A percentile compares a stretch with the other conserved stretches of the same genome.
Evolutionary conservation across 2,113 vertebrate genomes (phyloP).

Genomic region (Paraplagusia blochii): DNA sequence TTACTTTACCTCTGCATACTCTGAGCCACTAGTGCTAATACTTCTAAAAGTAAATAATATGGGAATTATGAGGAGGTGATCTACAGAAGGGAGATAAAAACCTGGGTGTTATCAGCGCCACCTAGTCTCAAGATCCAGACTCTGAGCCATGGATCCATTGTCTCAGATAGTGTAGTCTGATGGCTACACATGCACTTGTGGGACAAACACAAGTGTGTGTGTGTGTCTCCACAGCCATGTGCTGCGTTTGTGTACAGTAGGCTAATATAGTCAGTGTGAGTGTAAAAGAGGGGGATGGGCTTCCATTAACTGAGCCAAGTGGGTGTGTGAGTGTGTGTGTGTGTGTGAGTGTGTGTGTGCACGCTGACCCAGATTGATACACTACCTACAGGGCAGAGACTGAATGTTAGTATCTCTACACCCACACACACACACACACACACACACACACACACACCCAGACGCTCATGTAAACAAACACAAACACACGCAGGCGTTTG

Average conservation of each 20-base stretch:
- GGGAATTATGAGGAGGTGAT: conserved; percentile 55
- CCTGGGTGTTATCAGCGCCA: conserved; percentile 28
- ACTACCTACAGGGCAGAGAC: conserved; percentile 37
- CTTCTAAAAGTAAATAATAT: too few species aligned
- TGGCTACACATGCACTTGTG: conserved; percentile 14
- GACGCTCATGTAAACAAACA: background rate
- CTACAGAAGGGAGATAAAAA: conserved; percentile 57
- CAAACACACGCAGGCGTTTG: background rate
- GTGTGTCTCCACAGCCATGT: conserved; percentile 36
- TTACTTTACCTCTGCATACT: too few species aligned
- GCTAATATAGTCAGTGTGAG: conserved; percentile 57
- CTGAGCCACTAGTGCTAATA: too few species aligned
- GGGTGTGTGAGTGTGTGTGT: conserved; percentile 28
- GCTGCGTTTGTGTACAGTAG: conserved; percentile 51
- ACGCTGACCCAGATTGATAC: conserved; percentile 65
- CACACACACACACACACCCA: background rate
- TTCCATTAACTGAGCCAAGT: conserved; percentile 38
- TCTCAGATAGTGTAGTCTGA: conserved; percentile 34
- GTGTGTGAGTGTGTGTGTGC: conserved; percentile 24
- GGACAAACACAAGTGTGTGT: conserved; percentile 35
- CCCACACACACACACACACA: conserved; percentile 10
- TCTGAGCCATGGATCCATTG: conserved; percentile 37
- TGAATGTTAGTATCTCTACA: background rate
- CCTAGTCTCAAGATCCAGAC: conserved; percentile 18
- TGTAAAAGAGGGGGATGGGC: conserved; percentile 40